phyloP scores from a whole-genome alignment of 2,888 invertebrate species.

The Coremacera marginata region DNA sequence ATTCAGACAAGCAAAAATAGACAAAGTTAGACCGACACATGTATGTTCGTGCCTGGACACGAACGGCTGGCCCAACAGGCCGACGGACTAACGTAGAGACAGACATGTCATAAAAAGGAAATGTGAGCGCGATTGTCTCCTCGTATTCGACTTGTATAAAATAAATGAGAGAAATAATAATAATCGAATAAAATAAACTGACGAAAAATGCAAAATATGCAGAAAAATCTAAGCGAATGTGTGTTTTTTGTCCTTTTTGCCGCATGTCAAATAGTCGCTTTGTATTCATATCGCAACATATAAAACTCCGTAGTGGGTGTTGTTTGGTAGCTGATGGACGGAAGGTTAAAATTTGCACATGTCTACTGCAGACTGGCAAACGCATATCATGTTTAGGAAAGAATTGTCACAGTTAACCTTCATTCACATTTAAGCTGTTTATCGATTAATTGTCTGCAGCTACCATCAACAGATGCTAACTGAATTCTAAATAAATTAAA shows the following conservation, averaged over 20 bases:
- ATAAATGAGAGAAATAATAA: conserved; percentile 35
- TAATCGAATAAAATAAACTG: conserved; percentile 35
- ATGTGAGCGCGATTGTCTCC: conserved; percentile 15
- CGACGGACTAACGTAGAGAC: not conserved
- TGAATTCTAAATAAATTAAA: too few relatives aligned
- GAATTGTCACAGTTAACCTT: too few relatives aligned
- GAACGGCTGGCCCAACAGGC: not conserved
- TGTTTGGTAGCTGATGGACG: not conserved
- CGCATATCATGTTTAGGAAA: too few relatives aligned
- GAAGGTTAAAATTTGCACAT: not conserved
- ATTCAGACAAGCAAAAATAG: conserved; percentile 9
- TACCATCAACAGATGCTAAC: too few relatives aligned
- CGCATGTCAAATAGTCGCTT: conserved; percentile 13
- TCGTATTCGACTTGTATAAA: conserved; percentile 9
- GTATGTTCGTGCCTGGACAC: not conserved
- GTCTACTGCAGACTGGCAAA: too few relatives aligned
- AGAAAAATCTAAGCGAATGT: conserved; percentile 7
- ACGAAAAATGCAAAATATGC: conserved; percentile 37
- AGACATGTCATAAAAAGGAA: conserved; percentile 3
- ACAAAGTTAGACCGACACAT: not conserved
- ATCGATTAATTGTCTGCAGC: too few relatives aligned
- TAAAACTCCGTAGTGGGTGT: not conserved
- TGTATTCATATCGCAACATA: conserved; percentile 32
- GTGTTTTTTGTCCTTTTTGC: conserved; percentile 10
- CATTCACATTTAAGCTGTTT: too few relatives aligned